Percentiles rank a stretch among this genome's conserved stretches.
These are phyloP conservation scores for Drosophila elegans DNA, from an alignment of 1,140 invertebrate genomes.

Conservation along the genomic window DNA sequence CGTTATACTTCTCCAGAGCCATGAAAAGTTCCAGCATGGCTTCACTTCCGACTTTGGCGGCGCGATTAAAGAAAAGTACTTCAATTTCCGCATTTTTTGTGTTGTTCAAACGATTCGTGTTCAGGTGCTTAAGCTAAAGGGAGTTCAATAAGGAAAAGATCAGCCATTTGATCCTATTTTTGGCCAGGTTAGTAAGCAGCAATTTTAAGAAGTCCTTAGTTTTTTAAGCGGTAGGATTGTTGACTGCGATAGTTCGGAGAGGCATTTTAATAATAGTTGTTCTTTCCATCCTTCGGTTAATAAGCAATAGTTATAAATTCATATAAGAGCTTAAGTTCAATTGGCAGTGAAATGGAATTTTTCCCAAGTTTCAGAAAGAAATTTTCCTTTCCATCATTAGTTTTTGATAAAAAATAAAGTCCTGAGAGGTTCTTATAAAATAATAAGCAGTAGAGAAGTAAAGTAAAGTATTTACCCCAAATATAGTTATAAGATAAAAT, in stretches of 20 bases:
- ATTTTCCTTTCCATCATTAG: too few relatives aligned
- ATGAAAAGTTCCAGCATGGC: conserved; percentile 94
- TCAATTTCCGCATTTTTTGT: conserved; percentile 88
- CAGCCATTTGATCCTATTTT: not conserved
- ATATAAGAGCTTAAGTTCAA: not conserved
- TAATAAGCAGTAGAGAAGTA: too few relatives aligned
- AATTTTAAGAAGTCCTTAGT: not conserved
- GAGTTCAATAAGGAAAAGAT: conserved; percentile 4
- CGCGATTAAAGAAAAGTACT: conserved; percentile 91
- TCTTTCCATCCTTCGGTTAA: conserved; percentile 9
- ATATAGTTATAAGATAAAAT: too few relatives aligned
- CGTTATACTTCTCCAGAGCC: conserved; percentile 82
- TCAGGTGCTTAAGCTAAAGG: conserved; percentile 62
- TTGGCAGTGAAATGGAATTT: not conserved
- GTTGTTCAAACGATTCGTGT: conserved; percentile 89
- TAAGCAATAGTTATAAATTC: conserved; percentile 11
- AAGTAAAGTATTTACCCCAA: too few relatives aligned
- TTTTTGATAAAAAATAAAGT: too few relatives aligned
- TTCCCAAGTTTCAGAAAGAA: not conserved
- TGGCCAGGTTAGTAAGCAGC: not conserved
- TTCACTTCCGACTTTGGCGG: conserved; percentile 94
- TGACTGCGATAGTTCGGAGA: not conserved
- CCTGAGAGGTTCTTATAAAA: too few relatives aligned
- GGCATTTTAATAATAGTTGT: not conserved
- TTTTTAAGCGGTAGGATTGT: not conserved